These are phyloP conservation scores for Notamacropus eugenii DNA, from an alignment of 2,797 vertebrate species.

Conservation along the genomic window DNA sequence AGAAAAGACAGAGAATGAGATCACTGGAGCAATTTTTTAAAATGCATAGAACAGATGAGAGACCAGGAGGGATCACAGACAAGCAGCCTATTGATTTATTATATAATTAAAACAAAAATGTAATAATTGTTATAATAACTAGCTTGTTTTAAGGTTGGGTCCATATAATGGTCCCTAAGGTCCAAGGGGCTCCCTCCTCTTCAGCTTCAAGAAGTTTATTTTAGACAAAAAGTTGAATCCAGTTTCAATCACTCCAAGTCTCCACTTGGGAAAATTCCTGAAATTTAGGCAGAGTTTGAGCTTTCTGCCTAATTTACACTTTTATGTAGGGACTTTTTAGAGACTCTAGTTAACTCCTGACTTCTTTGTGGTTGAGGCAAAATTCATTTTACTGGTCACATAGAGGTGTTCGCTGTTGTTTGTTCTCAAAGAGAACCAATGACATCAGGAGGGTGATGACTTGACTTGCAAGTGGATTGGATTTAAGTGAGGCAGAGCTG, in stretches of 20 bases:
- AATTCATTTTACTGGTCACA: background rate
- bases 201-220: background rate
- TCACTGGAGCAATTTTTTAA: background rate
- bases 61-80: background rate
- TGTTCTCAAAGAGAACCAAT: no score
- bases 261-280: background rate
- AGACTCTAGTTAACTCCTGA: background rate
- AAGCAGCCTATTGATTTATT: background rate
- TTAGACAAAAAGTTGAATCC: background rate
- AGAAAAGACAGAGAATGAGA: background rate
- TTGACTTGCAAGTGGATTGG: no score
- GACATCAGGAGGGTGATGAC: no score
- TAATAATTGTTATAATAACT: background rate
- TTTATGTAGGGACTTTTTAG: background rate
- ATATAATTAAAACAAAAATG: background rate
- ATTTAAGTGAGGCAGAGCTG: no score
- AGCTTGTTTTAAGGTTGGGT: background rate
- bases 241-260: background rate
- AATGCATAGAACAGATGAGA: background rate
- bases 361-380: background rate
- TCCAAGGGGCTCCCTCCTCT: background rate
- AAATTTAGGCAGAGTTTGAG: background rate
- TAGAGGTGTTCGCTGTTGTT: no score
- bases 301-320: background rate
- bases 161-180: background rate